phyloP scores from a whole-genome alignment of 2,797 vertebrate species.

The Protosalanx chinensis region DNA sequence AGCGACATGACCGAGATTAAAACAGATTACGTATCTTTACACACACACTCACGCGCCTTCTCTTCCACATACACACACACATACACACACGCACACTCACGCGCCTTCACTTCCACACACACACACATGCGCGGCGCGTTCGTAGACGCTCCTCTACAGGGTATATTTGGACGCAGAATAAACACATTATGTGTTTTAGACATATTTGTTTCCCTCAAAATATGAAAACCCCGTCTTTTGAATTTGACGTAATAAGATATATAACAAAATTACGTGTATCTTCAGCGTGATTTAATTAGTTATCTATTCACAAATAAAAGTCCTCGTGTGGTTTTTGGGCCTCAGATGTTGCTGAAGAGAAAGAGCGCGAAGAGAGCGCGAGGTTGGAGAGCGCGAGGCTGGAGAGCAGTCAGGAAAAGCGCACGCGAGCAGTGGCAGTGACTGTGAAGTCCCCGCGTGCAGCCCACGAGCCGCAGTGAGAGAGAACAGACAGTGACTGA shows the following conservation, averaged over 20 bases:
- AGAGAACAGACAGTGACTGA: background rate
- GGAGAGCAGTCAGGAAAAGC: background rate
- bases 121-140: too few relatives aligned
- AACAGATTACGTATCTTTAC: slow-evolving; percentile 56
- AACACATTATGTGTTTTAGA: too few relatives aligned
- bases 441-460: slow-evolving; percentile 14
- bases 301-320: too few relatives aligned
- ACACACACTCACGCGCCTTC: slow-evolving; percentile 24
- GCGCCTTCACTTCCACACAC: slow-evolving; percentile 6
- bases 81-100: slow-evolving; percentile 5
- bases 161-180: too few relatives aligned
- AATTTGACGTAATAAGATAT: too few relatives aligned
- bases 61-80: background rate
- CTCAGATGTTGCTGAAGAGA: background rate
- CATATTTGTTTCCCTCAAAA: too few relatives aligned
- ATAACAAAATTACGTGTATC: too few relatives aligned
- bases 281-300: too few relatives aligned
- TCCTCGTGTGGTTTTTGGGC: background rate
- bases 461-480: slow-evolving; percentile 34
- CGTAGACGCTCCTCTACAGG: too few relatives aligned
- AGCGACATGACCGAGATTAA: slow-evolving; percentile 56
- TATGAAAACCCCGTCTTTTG: too few relatives aligned
- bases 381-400: background rate
- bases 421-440: slow-evolving; percentile 11
- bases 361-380: too few relatives aligned